These are phyloP conservation scores for Phyllotis vaccarum DNA, from an alignment of 2,797 vertebrate genomes.

Conservation along the genomic window DNA sequence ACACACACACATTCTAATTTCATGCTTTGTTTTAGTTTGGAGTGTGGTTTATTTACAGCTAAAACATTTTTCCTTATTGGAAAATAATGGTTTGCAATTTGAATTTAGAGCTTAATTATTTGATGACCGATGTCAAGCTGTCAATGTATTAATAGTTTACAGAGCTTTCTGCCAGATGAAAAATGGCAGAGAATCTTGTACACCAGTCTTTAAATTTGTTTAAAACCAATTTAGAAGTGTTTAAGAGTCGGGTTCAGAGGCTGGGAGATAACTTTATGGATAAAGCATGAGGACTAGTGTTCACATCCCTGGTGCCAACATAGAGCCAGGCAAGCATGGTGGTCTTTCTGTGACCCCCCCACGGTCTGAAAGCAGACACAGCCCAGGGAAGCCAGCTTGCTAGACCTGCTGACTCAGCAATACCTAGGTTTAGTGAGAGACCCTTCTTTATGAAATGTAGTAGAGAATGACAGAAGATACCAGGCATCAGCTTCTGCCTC, in stretches of 20 bases:
- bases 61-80: not conserved
- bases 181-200: not conserved
- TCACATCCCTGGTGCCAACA: not conserved
- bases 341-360: not conserved
- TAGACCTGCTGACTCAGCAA: not conserved
- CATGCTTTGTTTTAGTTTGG: slow-evolving; percentile 17
- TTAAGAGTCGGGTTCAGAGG: slow-evolving; percentile 7
- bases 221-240: not conserved
- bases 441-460: not conserved
- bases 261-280: not conserved
- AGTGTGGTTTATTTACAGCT: not conserved
- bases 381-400: not conserved
- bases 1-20: not conserved
- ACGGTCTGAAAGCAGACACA: not conserved
- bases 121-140: not conserved
- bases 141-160: not conserved
- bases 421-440: not conserved
- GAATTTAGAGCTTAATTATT: not conserved
- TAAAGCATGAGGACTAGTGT: not conserved
- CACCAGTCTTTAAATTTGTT: not conserved
- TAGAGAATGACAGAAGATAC: not conserved
- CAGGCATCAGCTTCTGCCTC: not conserved
- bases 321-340: not conserved
- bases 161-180: not conserved
- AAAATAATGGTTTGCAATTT: not conserved